These are phyloP conservation scores for Scaptomyza parva DNA, from an alignment of 2,888 invertebrate genomes.

Conservation along the genomic window DNA sequence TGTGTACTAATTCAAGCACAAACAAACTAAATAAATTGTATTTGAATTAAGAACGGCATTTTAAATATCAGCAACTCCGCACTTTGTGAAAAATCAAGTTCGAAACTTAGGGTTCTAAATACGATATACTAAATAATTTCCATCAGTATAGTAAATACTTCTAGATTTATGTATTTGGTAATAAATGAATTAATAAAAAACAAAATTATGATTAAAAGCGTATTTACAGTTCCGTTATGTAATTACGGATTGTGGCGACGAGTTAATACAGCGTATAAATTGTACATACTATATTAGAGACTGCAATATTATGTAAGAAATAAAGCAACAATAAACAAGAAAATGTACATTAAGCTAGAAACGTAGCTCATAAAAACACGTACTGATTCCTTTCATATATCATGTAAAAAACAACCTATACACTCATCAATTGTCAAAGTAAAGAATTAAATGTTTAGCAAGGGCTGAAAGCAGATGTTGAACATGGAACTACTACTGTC, in stretches of 20 bases:
- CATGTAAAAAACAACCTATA: constrained; percentile 19
- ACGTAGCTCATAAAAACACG: constrained; percentile 6
- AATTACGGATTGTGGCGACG: constrained; percentile 30
- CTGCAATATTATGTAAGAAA: constrained; percentile 49
- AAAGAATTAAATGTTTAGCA: neutral
- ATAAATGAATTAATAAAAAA: no score
- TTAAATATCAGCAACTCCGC: no score
- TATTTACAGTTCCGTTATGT: no score
- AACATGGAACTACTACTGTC: constrained; percentile 10
- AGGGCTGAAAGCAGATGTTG: constrained; percentile 6
- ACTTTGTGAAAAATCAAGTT: no score
- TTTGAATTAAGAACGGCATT: no score
- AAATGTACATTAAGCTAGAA: constrained; percentile 7
- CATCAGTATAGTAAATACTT: no score
- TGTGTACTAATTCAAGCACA: no score
- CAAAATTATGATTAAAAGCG: no score
- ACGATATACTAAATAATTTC: no score
- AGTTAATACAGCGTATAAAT: constrained; percentile 65
- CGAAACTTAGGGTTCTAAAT: no score
- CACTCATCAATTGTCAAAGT: constrained; percentile 4
- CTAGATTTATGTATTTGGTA: no score
- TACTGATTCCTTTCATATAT: constrained; percentile 9
- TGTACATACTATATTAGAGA: constrained; percentile 29
- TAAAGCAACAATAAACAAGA: constrained; percentile 45
- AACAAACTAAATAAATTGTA: no score